Percentiles rank a stretch among this genome's conserved stretches.
These are phyloP conservation scores for Whitmania pigra DNA, from an alignment of 1,140 invertebrate genomes.

Conservation along the genomic window DNA sequence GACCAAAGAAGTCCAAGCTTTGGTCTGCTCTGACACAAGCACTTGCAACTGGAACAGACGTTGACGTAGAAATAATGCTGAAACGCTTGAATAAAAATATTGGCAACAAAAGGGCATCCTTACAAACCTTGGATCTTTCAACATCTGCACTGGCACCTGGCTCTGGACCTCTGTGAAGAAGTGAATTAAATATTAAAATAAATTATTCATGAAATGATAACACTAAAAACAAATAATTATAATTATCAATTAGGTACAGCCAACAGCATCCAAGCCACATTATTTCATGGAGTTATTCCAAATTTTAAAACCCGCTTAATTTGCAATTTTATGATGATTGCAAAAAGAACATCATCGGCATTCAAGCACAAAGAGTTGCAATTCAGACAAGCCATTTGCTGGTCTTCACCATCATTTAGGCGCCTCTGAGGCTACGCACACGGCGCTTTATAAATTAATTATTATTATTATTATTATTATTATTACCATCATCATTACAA, in stretches of 20 bases:
- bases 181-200: background rate
- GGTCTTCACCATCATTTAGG: slow-evolving; percentile 37
- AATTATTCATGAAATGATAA: background rate
- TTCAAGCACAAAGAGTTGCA: background rate
- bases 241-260: too few species aligned
- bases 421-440: too few species aligned
- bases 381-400: slow-evolving; percentile 32
- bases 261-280: too few species aligned
- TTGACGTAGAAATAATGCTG: too few species aligned
- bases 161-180: background rate
- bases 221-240: background rate
- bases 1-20: slow-evolving; percentile 83
- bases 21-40: slow-evolving; percentile 55
- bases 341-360: background rate
- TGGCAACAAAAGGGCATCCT: background rate
- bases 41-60: slow-evolving; percentile 29
- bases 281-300: too few species aligned
- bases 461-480: too few species aligned
- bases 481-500: too few species aligned
- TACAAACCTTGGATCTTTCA: background rate
- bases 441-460: too few species aligned
- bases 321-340: too few species aligned
- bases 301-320: too few species aligned
- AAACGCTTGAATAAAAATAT: too few species aligned
- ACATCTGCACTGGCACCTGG: background rate